A percentile compares a stretch with the other conserved stretches of the same genome.
Conservation (phyloP, 2,797 vertebrate genomes). For the Acanthornis magna region DNA sequence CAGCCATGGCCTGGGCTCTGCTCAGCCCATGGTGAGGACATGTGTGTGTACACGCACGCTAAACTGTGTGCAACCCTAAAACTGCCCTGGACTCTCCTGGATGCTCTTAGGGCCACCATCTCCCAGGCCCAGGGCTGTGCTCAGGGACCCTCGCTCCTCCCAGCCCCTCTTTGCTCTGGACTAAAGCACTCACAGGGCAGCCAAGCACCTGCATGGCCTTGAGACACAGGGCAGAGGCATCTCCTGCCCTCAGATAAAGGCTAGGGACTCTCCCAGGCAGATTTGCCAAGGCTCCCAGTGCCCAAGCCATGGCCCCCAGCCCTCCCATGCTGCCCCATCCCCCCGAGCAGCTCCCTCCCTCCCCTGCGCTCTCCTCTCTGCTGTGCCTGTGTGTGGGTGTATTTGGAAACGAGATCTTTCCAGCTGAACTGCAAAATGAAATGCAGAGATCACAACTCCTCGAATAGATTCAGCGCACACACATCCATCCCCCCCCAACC, state of each 20-base stretch:
- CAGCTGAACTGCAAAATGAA: conserved; percentile 77
- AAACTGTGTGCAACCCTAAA: too few species aligned
- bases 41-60: fast-evolving
- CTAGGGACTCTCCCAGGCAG: neutral
- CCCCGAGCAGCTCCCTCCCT: conserved; percentile 16
- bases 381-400: conserved; percentile 75
- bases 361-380: conserved; percentile 44
- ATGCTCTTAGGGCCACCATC: too few species aligned
- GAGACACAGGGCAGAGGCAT: neutral
- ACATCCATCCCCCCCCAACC: neutral
- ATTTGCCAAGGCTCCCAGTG: neutral
- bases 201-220: neutral
- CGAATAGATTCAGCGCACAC: conserved; percentile 55
- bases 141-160: neutral
- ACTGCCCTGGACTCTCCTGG: neutral
- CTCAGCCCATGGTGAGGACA: fast-evolving
- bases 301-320: neutral
- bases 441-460: conserved; percentile 72
- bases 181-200: neutral
- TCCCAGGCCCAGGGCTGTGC: neutral
- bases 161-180: neutral
- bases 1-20: neutral
- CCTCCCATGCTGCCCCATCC: neutral
- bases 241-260: neutral
- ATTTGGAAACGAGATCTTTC: conserved; percentile 76